phyloP scores from a whole-genome alignment of 2,797 vertebrate species.

The Alcedo quadribrachys region DNA sequence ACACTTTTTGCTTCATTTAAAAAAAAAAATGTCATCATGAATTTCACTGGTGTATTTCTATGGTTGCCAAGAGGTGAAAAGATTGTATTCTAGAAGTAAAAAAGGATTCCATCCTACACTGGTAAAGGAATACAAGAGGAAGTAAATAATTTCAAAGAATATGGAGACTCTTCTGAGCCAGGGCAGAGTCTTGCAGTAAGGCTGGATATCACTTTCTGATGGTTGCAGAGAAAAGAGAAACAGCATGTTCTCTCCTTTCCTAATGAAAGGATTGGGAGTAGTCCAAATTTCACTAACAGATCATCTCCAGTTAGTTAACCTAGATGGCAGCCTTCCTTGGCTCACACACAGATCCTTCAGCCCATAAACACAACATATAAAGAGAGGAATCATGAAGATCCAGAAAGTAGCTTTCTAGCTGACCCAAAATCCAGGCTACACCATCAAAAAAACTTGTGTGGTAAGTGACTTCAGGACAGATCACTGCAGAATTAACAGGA shows the following conservation, averaged over 20 bases:
- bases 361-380: rapidly evolving
- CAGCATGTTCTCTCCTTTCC: background rate
- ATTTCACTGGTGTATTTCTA: background rate
- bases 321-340: background rate
- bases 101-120: background rate
- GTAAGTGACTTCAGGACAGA: background rate
- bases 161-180: background rate
- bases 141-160: background rate
- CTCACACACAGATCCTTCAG: background rate
- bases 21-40: background rate
- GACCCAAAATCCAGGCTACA: background rate
- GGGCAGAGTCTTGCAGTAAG: background rate
- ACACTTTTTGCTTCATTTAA: background rate
- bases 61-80: background rate
- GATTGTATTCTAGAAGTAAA: background rate
- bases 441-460: background rate
- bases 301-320: background rate
- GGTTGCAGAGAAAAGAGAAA: background rate
- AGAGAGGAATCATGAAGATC: background rate
- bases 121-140: background rate
- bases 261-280: background rate
- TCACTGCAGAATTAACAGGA: background rate
- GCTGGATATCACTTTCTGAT: background rate
- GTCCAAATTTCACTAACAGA: background rate
- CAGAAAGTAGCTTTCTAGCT: background rate